Evolutionary conservation across 2,888 invertebrate genomes (phyloP).

Genomic region (Agriopis marginaria): DNA sequence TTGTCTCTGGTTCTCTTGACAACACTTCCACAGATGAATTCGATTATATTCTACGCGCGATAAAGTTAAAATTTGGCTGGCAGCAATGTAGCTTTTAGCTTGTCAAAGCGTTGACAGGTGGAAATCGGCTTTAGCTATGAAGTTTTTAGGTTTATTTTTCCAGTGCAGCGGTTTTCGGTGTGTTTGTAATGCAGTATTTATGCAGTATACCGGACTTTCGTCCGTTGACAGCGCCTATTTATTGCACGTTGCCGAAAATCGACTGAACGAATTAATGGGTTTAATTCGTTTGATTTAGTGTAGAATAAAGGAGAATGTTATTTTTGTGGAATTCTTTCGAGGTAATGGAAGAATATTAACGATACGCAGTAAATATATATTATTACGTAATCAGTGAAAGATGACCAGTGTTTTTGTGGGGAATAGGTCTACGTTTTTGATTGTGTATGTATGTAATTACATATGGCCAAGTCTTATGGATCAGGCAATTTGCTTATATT

Average conservation of each 20-base stretch:
- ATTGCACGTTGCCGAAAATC: slow-evolving; percentile 72
- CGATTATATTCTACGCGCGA: slow-evolving; percentile 2
- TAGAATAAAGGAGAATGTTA: slow-evolving; percentile 33
- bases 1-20: slow-evolving; percentile 63
- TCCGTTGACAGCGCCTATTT: slow-evolving; percentile 75
- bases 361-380: not conserved
- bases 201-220: slow-evolving; percentile 71
- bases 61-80: slow-evolving; percentile 18
- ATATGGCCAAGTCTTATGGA: too few species aligned
- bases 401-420: not conserved
- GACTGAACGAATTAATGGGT: slow-evolving; percentile 73
- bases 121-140: slow-evolving; percentile 43
- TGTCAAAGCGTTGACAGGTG: slow-evolving; percentile 19
- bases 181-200: slow-evolving; percentile 63
- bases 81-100: slow-evolving; percentile 2
- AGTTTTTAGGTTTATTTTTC: slow-evolving; percentile 25
- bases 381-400: not conserved
- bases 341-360: slow-evolving; percentile 4
- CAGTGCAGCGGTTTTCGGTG: slow-evolving; percentile 44
- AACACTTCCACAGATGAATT: slow-evolving; percentile 14
- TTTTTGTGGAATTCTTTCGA: slow-evolving; percentile 27
- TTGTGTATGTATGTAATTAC: too few species aligned
- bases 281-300: slow-evolving; percentile 47
- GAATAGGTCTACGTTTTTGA: too few species aligned
- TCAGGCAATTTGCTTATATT: too few species aligned